These are phyloP conservation scores for Troides helena DNA, from an alignment of 2,888 invertebrate genomes.

Conservation along the genomic window DNA sequence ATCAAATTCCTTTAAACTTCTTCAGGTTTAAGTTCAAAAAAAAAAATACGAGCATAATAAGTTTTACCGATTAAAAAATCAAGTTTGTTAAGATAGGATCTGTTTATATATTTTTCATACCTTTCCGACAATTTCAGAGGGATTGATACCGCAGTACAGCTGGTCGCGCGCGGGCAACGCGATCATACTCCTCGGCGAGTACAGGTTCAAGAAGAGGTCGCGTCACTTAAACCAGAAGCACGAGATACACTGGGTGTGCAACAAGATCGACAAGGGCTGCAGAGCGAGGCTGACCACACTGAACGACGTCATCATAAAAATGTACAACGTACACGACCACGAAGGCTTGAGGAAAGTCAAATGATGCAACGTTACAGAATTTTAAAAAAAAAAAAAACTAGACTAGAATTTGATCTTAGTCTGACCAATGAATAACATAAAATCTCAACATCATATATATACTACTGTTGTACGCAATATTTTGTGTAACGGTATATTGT, in stretches of 20 bases:
- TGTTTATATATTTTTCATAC: not conserved
- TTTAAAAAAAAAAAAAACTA: not conserved
- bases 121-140: slow-evolving; percentile 37
- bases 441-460: too few species aligned
- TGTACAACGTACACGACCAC: slow-evolving; percentile 65
- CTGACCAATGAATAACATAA: too few species aligned
- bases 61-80: too few species aligned
- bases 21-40: too few species aligned
- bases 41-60: too few species aligned
- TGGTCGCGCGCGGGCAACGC: slow-evolving; percentile 73
- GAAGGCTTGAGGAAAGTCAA: slow-evolving; percentile 47
- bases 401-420: too few species aligned
- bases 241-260: slow-evolving; percentile 72
- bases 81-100: too few species aligned
- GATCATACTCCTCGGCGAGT: slow-evolving; percentile 66
- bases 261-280: slow-evolving; percentile 70
- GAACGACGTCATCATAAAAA: slow-evolving; percentile 66
- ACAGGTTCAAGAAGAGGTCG: slow-evolving; percentile 70
- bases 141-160: slow-evolving; percentile 57
- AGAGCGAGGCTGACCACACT: slow-evolving; percentile 67
- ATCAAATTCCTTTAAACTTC: too few species aligned
- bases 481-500: too few species aligned
- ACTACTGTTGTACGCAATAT: too few species aligned
- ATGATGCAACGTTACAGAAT: slow-evolving; percentile 31
- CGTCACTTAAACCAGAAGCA: slow-evolving; percentile 61